These are phyloP conservation scores for Reticulitermes lucifugus DNA, from an alignment of 2,888 invertebrate species.

Conservation along the genomic window DNA sequence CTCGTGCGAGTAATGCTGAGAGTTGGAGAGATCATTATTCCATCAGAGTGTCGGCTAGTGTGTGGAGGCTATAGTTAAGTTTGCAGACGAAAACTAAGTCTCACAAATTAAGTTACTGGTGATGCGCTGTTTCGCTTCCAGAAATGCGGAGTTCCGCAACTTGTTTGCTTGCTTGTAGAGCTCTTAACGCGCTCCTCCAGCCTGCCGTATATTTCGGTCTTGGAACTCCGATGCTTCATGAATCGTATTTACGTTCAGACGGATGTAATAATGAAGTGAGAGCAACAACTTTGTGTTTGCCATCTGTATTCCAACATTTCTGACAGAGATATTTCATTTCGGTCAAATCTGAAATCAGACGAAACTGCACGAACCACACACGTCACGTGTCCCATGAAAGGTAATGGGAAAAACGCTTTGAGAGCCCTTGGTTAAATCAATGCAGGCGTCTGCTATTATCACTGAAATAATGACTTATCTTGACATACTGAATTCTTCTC, in stretches of 20 bases:
- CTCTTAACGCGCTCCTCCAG: background rate
- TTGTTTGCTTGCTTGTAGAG: background rate
- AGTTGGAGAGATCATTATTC: background rate
- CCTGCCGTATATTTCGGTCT: background rate
- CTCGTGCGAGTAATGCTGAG: background rate
- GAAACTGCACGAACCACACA: too few relatives aligned
- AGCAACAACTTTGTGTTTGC: too few relatives aligned
- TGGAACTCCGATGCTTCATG: too few relatives aligned
- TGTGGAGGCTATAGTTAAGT: background rate
- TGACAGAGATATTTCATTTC: too few relatives aligned
- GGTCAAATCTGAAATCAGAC: too few relatives aligned
- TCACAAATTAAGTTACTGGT: background rate
- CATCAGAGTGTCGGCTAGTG: background rate
- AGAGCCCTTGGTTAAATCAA: too few relatives aligned
- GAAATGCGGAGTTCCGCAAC: background rate
- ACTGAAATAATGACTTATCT: too few relatives aligned
- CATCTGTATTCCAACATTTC: too few relatives aligned
- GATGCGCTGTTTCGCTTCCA: background rate
- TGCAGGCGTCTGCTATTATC: too few relatives aligned
- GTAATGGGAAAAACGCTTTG: too few relatives aligned
- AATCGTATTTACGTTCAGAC: background rate
- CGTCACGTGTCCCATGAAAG: too few relatives aligned
- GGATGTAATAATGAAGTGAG: background rate
- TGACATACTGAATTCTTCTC: too few relatives aligned
- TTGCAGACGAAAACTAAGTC: background rate